A percentile compares a stretch with the other conserved stretches of the same genome.
Evolutionary conservation across 2,888 invertebrate genomes (phyloP).

Genomic region (Drosophila merina): DNA sequence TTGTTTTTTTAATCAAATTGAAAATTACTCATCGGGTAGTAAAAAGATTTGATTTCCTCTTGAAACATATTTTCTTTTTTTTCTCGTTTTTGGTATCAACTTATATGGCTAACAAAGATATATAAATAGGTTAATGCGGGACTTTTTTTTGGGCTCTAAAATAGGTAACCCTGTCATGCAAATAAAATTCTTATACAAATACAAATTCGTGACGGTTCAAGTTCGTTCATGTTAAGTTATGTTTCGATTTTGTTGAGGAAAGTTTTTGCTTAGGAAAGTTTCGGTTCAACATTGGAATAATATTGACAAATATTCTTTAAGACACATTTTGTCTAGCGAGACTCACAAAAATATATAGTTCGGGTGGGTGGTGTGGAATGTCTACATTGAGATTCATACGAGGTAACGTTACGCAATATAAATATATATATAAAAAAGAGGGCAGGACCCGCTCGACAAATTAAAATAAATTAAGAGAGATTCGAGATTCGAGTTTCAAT

Average conservation of each 20-base stretch:
- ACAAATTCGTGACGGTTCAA: conserved; percentile 71
- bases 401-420: neutral
- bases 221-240: neutral
- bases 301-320: conserved; percentile 52
- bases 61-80: conserved; percentile 10
- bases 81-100: conserved; percentile 40
- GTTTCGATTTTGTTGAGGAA: conserved; percentile 14
- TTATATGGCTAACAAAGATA: conserved; percentile 67
- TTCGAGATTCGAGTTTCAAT: conserved; percentile 34
- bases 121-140: conserved; percentile 20
- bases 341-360: conserved; percentile 26
- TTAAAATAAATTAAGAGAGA: conserved; percentile 30
- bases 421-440: conserved; percentile 2
- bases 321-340: conserved; percentile 67
- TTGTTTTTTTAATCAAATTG: conserved; percentile 47
- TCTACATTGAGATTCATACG: conserved; percentile 43
- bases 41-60: conserved; percentile 54
- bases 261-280: conserved; percentile 57
- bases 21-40: conserved; percentile 43
- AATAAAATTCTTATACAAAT: conserved; percentile 32
- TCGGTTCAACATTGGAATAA: conserved; percentile 63
- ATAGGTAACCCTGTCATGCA: conserved; percentile 16
- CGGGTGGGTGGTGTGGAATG: conserved; percentile 22
- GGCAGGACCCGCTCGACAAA: conserved; percentile 20
- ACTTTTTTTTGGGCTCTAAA: neutral